Base-by-base conservation (phyloP, 2,797 vertebrate genomes). In the Bradypodion pumilum region DNA sequence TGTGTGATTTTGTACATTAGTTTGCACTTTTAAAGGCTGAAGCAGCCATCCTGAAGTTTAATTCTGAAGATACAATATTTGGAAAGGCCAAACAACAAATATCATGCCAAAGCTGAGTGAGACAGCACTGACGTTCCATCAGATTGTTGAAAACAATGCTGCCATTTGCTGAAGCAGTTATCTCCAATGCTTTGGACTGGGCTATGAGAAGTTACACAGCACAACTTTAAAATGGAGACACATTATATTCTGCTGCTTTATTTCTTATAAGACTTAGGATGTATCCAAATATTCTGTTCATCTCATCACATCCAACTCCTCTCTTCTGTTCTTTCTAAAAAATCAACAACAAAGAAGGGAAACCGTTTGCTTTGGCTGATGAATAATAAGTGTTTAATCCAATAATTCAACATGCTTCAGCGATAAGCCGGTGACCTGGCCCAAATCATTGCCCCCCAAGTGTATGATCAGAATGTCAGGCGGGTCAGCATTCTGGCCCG, bases 11-110 rank as follows among this genome's bases (percentile, higher is more conserved):
- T 88, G 0, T 3, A 56, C 9, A 77, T 88, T 87, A 84, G 60
- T 62, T 49, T 0, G 1, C 74, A 23, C n/a, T 90, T 90, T 76
- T 83, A 83, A 83, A 83, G 63, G 77, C 52, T 70, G 27, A 69
- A 49, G 65, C 70, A 80, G 77, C 63, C 78, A 87, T 80, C 73
- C 80, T 87, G 65, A 68, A 87, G 86, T 87, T 56, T 56, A 76
- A 70, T 87, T 75, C 86, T 72, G 65, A 81, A 81, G 35, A 65
- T 16, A 77, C 21, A 63, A 29, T 44, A 72, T 85, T 77, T 77
- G 59, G 74, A 63, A 76, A 70, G 73, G 32, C 12, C 4, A n/a
- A 76, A 70, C 42, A 3, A 81, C 68, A 85, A 69, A 35, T 10
- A 7, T 13, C 63, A 37, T 29, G 44, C 35, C 23, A 70, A 72